These are phyloP conservation scores for Centropyge bicolor DNA, from an alignment of 2,797 vertebrate species.

Conservation along the genomic window DNA sequence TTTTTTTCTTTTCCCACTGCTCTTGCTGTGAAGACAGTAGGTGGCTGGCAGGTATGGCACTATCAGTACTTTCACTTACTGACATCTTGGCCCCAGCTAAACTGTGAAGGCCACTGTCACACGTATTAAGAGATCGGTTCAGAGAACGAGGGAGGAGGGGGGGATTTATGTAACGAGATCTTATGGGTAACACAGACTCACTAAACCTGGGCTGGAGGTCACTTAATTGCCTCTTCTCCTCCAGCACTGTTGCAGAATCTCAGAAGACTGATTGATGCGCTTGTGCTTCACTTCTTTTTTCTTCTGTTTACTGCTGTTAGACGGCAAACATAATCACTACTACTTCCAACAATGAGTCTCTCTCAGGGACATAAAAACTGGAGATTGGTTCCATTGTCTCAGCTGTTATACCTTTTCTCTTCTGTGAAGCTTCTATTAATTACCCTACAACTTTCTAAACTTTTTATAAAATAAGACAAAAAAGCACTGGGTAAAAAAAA, in stretches of 20 bases:
- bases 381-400: constrained; percentile 12
- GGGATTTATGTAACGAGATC: constrained; percentile 69
- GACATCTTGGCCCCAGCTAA: constrained; percentile 44
- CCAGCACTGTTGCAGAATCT: constrained; percentile 42
- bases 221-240: constrained; percentile 65
- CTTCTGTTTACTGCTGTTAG: constrained; percentile 30
- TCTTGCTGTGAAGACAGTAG: constrained; percentile 29
- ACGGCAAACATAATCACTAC: constrained; percentile 39
- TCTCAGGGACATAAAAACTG: constrained; percentile 17
- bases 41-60: constrained; percentile 30
- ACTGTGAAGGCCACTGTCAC: constrained; percentile 66
- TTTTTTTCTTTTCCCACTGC: constrained; percentile 11
- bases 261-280: constrained; percentile 56
- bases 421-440: constrained; percentile 5
- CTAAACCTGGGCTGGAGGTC: constrained; percentile 60
- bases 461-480: neutral
- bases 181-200: constrained; percentile 66
- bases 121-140: constrained; percentile 60
- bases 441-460: neutral
- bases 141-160: constrained; percentile 1
- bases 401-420: constrained; percentile 2
- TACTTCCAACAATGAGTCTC: constrained; percentile 29
- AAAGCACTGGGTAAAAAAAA: rapidly evolving
- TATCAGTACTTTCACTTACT: constrained; percentile 54
- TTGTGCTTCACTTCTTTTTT: constrained; percentile 33